Evolutionary conservation across 1,140 invertebrate genomes (phyloP), one percentile per base, ranked within the genome.

Genomic region (Drosophila oshimai): DNA sequence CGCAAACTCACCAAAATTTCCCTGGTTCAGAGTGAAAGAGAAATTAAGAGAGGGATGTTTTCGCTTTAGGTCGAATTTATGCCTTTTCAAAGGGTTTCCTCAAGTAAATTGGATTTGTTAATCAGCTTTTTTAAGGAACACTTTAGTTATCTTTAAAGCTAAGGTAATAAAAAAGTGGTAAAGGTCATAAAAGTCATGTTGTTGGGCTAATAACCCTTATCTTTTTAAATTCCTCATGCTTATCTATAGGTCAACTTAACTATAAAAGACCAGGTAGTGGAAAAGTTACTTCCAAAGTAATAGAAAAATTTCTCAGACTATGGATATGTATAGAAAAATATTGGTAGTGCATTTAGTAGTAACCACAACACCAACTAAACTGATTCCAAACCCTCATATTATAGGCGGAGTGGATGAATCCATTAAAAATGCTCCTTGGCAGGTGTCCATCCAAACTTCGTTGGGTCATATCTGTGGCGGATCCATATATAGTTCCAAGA

Each of bases 361-460:
- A n/a, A n/a, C n/a, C n/a, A n/a, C n/a, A n/a, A n/a, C n/a, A n/a
- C n/a, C n/a, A n/a, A n/a, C n/a, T n/a, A n/a, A n/a, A n/a, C n/a
- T n/a, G n/a, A n/a, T n/a, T n/a, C n/a, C n/a, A n/a, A n/a, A n/a
- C n/a, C n/a, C n/a, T n/a, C 12, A n/a, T 31, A 50, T 60, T 29
- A 36, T 60, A 20, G 24, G 12, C n/a, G 55, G 55, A 17, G 1
- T 6, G n/a, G 33, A 28, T 2, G 91, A 91, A 3, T 41, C 73
- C n/a, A 92, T 93, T 20, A 91, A 92, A 37, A 80, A 92, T 39
- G 91, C 92, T 75, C 93, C 93, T 1, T 93, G 93, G 68, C 91
- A 92, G 61, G 91, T 93, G 5, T 93, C 93, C 4, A 89, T 93
- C 24, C 91, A 92, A 60, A 91, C 91, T 46, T 49, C 49, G 2